Evolutionary conservation across 2,113 vertebrate genomes (phyloP).

Genomic region (Nematolebias whitei): DNA sequence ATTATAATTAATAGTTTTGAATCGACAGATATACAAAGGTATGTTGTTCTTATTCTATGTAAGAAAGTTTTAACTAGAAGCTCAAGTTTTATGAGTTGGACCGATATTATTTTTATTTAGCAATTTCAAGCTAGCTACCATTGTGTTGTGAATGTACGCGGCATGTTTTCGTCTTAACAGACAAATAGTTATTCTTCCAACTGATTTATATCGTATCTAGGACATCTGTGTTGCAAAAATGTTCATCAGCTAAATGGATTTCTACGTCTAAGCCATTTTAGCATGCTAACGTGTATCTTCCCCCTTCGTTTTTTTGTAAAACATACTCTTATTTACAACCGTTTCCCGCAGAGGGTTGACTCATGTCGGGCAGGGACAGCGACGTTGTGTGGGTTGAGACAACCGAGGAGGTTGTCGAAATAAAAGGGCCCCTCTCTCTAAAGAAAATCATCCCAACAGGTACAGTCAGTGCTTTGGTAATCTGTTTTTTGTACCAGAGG

Average conservation of each 20-base stretch:
- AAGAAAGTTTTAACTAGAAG: too few species aligned
- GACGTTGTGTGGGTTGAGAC: conserved; percentile 66
- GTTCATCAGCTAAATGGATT: too few species aligned
- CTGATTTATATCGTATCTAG: too few species aligned
- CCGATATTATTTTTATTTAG: neutral
- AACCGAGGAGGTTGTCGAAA: conserved; percentile 62
- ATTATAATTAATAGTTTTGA: neutral
- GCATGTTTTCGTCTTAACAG: too few species aligned
- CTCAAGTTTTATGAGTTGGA: neutral
- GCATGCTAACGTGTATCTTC: too few species aligned
- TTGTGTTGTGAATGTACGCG: too few species aligned
- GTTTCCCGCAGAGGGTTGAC: neutral
- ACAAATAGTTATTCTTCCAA: too few species aligned
- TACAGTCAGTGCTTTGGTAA: neutral
- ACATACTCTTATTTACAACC: neutral
- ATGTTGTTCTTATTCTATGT: neutral
- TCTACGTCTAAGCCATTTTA: too few species aligned
- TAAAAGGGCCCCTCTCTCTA: conserved; percentile 38
- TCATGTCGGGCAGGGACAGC: conserved; percentile 57
- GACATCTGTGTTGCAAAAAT: too few species aligned
- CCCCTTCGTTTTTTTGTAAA: too few species aligned
- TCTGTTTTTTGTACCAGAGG: too few species aligned
- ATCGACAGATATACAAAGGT: neutral
- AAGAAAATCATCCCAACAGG: conserved; percentile 35
- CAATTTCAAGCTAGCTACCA: neutral